Percentiles rank a stretch among this genome's conserved stretches.
phyloP scores from a whole-genome alignment of 2,797 vertebrate species.

The Eospalax fontanierii region DNA sequence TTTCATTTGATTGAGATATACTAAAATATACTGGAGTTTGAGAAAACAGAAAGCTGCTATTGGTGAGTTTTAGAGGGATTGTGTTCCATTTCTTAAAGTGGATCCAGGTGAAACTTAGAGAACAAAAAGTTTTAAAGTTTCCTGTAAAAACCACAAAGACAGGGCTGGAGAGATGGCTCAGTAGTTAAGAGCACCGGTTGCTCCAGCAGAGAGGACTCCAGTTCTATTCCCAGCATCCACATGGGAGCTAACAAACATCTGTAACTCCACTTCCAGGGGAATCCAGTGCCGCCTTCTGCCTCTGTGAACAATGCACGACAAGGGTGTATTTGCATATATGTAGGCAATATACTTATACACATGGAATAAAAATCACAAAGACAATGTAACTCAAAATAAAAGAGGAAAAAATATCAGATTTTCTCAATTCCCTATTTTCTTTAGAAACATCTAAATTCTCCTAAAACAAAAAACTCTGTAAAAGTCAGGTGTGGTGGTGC shows the following conservation, averaged over 20 bases:
- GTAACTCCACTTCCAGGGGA: too few relatives aligned
- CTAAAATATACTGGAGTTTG: not conserved
- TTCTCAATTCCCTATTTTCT: slow-evolving; percentile 56
- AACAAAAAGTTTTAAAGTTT: not conserved
- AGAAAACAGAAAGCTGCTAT: not conserved
- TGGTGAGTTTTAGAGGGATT: not conserved
- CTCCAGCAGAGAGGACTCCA: too few relatives aligned
- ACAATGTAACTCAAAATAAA: slow-evolving; percentile 36
- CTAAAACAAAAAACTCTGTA: slow-evolving; percentile 68
- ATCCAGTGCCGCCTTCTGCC: too few relatives aligned
- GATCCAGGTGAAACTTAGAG: not conserved
- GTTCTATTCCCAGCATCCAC: too few relatives aligned
- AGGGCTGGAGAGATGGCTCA: too few relatives aligned
- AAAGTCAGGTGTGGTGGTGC: too few relatives aligned
- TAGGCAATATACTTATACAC: too few relatives aligned
- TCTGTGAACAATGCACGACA: too few relatives aligned
- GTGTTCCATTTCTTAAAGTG: slow-evolving; percentile 2
- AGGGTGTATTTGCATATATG: too few relatives aligned
- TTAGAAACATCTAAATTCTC: slow-evolving; percentile 52
- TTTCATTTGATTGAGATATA: not conserved
- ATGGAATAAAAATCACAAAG: slow-evolving; percentile 40
- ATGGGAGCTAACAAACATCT: too few relatives aligned
- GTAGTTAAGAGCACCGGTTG: too few relatives aligned
- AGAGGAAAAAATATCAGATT: slow-evolving; percentile 1
- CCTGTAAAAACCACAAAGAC: slow-evolving; percentile 37